phyloP scores from a whole-genome alignment of 1,140 invertebrate species.

The Cydia strobilella region DNA sequence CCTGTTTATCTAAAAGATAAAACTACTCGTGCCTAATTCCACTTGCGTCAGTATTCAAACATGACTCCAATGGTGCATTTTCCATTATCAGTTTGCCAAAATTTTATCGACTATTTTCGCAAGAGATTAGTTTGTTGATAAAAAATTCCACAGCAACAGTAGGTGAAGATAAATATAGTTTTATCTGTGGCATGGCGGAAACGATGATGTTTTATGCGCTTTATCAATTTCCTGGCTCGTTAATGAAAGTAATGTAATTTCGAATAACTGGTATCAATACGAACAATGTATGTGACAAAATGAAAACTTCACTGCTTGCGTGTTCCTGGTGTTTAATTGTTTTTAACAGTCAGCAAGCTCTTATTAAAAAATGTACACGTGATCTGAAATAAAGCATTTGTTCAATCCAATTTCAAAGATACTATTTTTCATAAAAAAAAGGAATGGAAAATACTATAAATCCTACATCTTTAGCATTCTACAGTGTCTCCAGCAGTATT shows the following conservation, averaged over 20 bases:
- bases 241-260: constrained; percentile 11
- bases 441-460: too few species aligned
- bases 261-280: not conserved
- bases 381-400: too few species aligned
- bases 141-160: constrained; percentile 23
- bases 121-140: constrained; percentile 11
- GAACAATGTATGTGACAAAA: not conserved
- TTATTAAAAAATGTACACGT: too few species aligned
- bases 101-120: constrained; percentile 25
- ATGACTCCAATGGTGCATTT: constrained; percentile 18
- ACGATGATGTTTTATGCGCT: constrained; percentile 9
- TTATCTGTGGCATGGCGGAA: constrained; percentile 27
- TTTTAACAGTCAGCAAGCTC: too few species aligned
- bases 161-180: not conserved
- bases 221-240: constrained; percentile 27
- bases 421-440: too few species aligned
- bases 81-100: constrained; percentile 10
- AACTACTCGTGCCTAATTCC: not conserved
- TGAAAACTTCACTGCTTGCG: not conserved
- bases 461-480: too few species aligned
- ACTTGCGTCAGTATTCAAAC: constrained; percentile 1
- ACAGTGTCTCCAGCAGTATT: too few species aligned
- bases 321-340: too few species aligned
- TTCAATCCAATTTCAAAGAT: too few species aligned
- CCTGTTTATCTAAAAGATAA: constrained; percentile 6